Evolutionary conservation across 2,888 invertebrate species (phyloP), one percentile per base, ranked within the genome.

Genomic region (Lamproptera curius): DNA sequence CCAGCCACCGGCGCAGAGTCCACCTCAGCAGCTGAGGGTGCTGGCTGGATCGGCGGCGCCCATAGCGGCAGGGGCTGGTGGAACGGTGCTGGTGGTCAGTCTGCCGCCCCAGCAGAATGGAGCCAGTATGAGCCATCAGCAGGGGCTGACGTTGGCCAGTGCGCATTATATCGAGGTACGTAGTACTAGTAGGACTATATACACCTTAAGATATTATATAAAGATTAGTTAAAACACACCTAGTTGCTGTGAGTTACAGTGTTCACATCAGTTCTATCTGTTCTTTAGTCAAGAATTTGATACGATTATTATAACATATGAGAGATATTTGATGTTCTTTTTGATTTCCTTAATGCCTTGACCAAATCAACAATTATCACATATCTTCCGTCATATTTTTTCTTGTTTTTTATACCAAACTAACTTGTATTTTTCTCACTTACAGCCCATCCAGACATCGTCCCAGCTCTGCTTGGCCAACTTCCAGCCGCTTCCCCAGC

Each of bases 31-130:
- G 58, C 50, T 83, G 61, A 63, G 82, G 54, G 79, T 84, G 0
- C 85, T 93, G 41, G 90, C 92, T 39, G 90, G 91, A 0, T 84
- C 89, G 1, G 89, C 90, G 0, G 67, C 71, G 2, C 73, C 76
- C 0, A 71, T 81, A 0, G 58, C 68, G 0, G 67, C 73, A 0
- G 89, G 90, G 0, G 91, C 92, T 4, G 94, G 94, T 2, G 86
- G 85, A 0, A 92, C 95, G 0, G 94, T 95, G 23, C 83, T 95
- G 28, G 95, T 95, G 1, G 95, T 95, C 8, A 95, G 94, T 62
- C 86, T 95, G 49, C 95, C 95, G 5, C 94, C 95, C 0, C 90
- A 92, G 59, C 89, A 89, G 41, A 72, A 70, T 0, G 68, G 60
- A 0, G 80, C 78, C 59, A 77, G 74, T 34, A 54, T 56, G 0